Percentiles rank a stretch among this genome's conserved stretches.
Conservation (phyloP, 2,797 vertebrate species). For the Ciconia nigra region DNA sequence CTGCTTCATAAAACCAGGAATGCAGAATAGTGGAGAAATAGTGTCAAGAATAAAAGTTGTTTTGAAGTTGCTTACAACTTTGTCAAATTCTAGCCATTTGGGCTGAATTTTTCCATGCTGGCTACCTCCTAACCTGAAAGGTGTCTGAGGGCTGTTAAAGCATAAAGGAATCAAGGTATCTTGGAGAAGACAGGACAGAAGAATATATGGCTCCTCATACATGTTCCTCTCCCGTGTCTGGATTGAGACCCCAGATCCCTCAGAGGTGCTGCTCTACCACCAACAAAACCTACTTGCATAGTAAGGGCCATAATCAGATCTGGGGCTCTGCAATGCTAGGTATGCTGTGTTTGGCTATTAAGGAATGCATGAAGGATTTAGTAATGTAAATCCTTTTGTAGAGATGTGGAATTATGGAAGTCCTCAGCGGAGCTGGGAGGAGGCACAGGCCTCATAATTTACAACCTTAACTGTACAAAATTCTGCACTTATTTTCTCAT, state of each 20-base stretch:
- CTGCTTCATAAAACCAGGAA: not conserved
- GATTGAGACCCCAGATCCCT: not conserved
- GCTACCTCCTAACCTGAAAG: not conserved
- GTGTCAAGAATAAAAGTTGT: not conserved
- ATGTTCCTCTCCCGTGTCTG: not conserved
- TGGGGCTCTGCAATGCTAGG: not conserved
- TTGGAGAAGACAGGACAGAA: not conserved
- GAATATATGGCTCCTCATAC: not conserved
- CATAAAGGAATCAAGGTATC: not conserved
- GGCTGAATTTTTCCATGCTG: not conserved
- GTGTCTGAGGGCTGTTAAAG: not conserved
- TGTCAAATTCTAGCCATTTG: not conserved
- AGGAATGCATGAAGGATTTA: not conserved
- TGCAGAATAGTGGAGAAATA: not conserved
- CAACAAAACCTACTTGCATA: not conserved
- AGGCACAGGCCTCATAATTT: not conserved
- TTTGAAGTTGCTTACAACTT: not conserved
- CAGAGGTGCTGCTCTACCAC: not conserved
- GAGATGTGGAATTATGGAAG: not conserved
- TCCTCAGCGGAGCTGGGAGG: not conserved
- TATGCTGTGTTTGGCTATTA: not conserved
- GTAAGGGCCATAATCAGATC: not conserved
- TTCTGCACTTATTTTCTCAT: not conserved
- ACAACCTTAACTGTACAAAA: not conserved
- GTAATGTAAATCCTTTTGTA: rapidly evolving